These are phyloP conservation scores for Dione vanillae DNA, from an alignment of 2,888 invertebrate species.

Conservation along the genomic window DNA sequence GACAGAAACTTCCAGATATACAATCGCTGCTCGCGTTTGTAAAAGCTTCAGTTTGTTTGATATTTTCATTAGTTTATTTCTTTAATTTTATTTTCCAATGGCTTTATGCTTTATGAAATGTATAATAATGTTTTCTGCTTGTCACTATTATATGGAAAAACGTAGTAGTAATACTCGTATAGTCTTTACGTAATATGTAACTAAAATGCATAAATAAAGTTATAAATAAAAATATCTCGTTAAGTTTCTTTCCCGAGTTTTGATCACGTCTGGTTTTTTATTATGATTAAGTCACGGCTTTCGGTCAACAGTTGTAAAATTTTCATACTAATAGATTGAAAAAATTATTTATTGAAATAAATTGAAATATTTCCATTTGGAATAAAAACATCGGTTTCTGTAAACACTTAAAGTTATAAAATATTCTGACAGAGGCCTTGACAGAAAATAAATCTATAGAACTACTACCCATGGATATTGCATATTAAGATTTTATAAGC, in stretches of 20 bases:
- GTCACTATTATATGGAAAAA: too few species aligned
- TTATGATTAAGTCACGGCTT: neutral
- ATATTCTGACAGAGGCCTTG: too few species aligned
- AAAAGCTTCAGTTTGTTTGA: neutral
- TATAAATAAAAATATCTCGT: neutral
- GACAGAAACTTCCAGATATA: neutral
- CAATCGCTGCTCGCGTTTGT: too few species aligned
- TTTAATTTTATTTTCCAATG: too few species aligned
- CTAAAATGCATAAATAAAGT: neutral
- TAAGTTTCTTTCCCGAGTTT: conserved; percentile 2
- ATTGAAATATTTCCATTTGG: neutral
- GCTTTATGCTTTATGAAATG: too few species aligned
- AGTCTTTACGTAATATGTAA: too few species aligned
- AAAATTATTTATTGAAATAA: neutral
- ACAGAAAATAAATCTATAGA: too few species aligned
- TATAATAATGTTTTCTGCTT: too few species aligned
- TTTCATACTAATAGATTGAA: neutral
- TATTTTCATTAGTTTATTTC: neutral
- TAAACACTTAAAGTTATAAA: neutral
- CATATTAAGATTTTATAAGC: too few species aligned
- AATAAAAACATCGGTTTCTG: neutral
- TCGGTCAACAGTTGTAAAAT: too few species aligned
- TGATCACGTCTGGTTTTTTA: conserved; percentile 9
- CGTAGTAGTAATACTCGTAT: too few species aligned
- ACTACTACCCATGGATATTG: too few species aligned